Evolutionary conservation across 2,797 vertebrate genomes (phyloP), one percentile per base, ranked within the genome.

Genomic region (Girardinus metallicus): DNA sequence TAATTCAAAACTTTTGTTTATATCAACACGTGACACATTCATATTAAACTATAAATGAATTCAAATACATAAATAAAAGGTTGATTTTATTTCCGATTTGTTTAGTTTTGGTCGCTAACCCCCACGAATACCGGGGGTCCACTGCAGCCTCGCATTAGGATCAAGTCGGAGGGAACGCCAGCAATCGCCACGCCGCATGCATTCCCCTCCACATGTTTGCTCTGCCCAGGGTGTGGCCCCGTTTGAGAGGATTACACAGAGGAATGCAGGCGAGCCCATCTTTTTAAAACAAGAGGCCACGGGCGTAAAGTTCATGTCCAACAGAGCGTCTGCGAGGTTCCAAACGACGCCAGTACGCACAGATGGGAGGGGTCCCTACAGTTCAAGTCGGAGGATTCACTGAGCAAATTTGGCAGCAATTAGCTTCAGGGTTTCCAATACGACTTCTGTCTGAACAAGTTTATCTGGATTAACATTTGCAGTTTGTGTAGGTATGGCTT

Each of bases 211-310:
- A 84, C 91, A 82, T 90, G 92, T 93, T 92, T 91, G 88, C 89
- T 88, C 85, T 87, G 86, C 85, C 78, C 83, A 84, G 93, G 94
- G 94, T 88, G 94, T 93, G 92, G 92, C 90, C 91, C 92, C 85
- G 88, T 93, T 92, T 70, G 73, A 85, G 86, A 89, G 93, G 94
- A 94, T 94, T 95, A 95, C 83, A 44, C 84, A 11, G 87, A 93
- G 94, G 94, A 95, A 95, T 95, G 94, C 80, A 79, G 90, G 88
- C 86, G n/a, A 89, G 87, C 92, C 92, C 92, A 93, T 93, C 89
- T 92, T 92, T 71, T 91, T 92, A 92, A 91, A 92, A 92, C 83
- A 89, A 85, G 79, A 79, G 85, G 85, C 79, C 74, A 79, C 5
- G 64, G 76, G 84, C 80, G 57, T 29, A 7, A 84, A 87, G 84